Evolutionary conservation across 1,140 invertebrate species (phyloP).

Genomic region (Tetramorium simillimum): DNA sequence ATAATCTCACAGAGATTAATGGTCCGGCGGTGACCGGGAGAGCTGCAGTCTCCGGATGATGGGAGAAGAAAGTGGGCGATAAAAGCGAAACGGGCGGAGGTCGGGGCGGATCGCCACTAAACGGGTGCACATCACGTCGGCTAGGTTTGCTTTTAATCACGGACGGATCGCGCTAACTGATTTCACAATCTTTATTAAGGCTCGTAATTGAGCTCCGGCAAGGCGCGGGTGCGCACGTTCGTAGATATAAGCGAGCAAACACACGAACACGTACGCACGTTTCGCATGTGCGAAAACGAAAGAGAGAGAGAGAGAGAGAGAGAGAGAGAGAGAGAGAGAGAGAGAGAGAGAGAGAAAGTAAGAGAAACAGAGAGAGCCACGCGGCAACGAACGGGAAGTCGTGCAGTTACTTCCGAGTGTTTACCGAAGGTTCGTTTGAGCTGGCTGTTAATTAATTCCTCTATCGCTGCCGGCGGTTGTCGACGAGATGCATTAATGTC

Average conservation of each 20-base stretch:
- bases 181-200: constrained; percentile 74
- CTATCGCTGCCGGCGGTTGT: constrained; percentile 37
- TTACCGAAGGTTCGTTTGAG: constrained; percentile 70
- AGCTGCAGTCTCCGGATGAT: constrained; percentile 19
- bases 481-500: constrained; percentile 54
- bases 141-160: constrained; percentile 69
- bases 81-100: constrained; percentile 27
- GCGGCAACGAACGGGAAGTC: constrained; percentile 45
- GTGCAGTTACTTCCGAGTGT: constrained; percentile 63
- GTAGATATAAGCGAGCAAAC: constrained; percentile 34
- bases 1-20: constrained; percentile 55
- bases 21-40: constrained; percentile 15
- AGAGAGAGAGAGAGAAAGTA: background rate
- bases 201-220: constrained; percentile 36
- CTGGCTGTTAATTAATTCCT: constrained; percentile 70
- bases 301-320: background rate
- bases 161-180: constrained; percentile 67
- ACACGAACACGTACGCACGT: background rate
- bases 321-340: background rate
- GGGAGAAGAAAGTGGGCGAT: constrained; percentile 37
- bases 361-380: background rate
- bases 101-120: constrained; percentile 28
- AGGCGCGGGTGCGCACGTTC: constrained; percentile 27
- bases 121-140: constrained; percentile 42
- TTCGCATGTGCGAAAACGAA: background rate